Base-by-base conservation (phyloP, 2,113 vertebrate genomes). In the Mus pahari region DNA sequence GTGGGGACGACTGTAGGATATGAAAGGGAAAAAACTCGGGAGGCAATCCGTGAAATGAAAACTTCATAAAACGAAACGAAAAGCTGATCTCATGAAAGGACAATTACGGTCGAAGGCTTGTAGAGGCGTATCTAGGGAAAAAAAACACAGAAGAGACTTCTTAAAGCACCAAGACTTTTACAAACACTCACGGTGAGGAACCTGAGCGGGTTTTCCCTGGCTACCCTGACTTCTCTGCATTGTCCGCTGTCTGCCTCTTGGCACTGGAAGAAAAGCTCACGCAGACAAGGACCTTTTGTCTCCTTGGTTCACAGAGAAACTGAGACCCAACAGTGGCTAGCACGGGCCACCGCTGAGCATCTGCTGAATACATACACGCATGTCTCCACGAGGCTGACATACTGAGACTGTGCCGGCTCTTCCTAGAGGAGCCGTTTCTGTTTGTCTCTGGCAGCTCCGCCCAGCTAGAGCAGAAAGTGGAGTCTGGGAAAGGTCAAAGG, bases 241-340 rank as follows among this genome's bases (percentile, higher is more conserved):
- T 60, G 26, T 75, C 55, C 45, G 11, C 9, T 66, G 73, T 39
- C 64, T 75, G 66, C 73, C 28, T 68, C 81, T 45, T 33, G 50
- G 55, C 58, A 19, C 26, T 77, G 20, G n/a, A 45, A 70, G n/a
- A 26, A 39, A 77, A 64, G 17, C 33, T 68, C 91, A 31, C 70
- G 16, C 28, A 84, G 86, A 79, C 83, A 94, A n/a, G 60, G 22
- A n/a, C 28, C n/a, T 70, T 91, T 75, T 68, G 66, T 87, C 8
- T 87, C 48, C 68, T 92, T 84, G 71, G 42, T 82, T 94, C 74
- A 91, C 60, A 82, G 42, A 77, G 60, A 83, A 88, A 60, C n/a
- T 45, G 55, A 62, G 58, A 5, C 39, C 28, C 39, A 58, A 66
- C 33, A n/a, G 33, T 20, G n/a, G 17, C 45, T 28, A 55, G 64